Evolutionary conservation across 2,797 vertebrate species (phyloP), one percentile per base, ranked within the genome.

Genomic region (Parauchenoglanis punctatus): DNA sequence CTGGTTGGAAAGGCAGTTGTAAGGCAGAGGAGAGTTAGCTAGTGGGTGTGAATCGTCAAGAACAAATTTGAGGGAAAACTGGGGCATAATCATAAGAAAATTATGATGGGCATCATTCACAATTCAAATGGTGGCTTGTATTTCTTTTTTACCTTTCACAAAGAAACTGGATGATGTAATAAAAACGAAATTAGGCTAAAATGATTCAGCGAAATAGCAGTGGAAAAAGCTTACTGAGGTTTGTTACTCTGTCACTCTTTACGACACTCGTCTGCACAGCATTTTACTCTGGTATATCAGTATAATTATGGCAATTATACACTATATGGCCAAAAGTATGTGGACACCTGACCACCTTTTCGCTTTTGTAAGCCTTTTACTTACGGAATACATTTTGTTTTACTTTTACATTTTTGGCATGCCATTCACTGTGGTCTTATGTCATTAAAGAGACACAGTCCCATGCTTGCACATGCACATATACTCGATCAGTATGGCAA

Each of bases 401-500:
- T 4, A 31, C 7, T 31, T 68, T 13, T 54, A 35, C 25, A 7
- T 23, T 23, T n/a, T 65, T n/a, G 5, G 7, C 3, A 23, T 31
- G 8, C 2, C 46, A 31, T 20, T 54, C 28, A 68, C 46, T 68
- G 17, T 31, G 63, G 12, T 81, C 35, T 40, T 44, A 44, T 15
- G 35, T 44, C 31, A 80, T 58, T 80, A 80, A 6, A 59, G 18
- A 40, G 54, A 59, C 56, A 59, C 20, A 61, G 77, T 23, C n/a
- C 59, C 13, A 82, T 82, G 40, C 59, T 65, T 28, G 3, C 85
- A 84, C 54, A 81, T 78, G n/a, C n/a, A 54, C 17, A 77, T 63
- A 68, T 28, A 81, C 70, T 75, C 81, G 70, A 35, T 76, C 75
- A 88, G 59, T 84, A 49, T 91, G 89, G 87, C 89, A 90, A 46